Base-by-base conservation (phyloP, 2,888 invertebrate genomes). In the Trileptium ribeirensis region DNA sequence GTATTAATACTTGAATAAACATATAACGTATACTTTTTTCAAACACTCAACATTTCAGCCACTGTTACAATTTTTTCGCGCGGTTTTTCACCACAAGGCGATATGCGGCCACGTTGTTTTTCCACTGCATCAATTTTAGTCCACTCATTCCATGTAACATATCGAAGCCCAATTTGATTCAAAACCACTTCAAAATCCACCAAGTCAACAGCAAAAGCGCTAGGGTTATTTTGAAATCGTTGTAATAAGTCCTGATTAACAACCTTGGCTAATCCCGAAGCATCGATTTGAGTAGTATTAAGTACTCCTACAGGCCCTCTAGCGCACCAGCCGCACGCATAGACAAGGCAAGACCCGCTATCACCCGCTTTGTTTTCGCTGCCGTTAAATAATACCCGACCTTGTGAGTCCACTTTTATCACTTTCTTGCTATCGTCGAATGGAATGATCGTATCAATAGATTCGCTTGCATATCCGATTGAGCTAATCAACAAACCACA, bases 401-500 rank as follows among this genome's bases (percentile, higher is more conserved):
- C 8, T 33, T 33, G n/a, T 34, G 51, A 64, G 19, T 79, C 67
- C 1, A 79, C 74, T n/a, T 1, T 1, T 19, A 81, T 40, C 1
- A 79, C 70, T n/a, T 67, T 33, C 3, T 37, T 2, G 15, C 19
- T 31, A 0, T 34, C 3, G 38, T 82, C 80, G 75, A 80, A 82
- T 24, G 82, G 82, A 0, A 80, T 1, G 24, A 37, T 67, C 1
- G 75, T n/a, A 78, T 79, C 79, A 29, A 82, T 77, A 24, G 31
- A 40, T 3, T 40, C 31, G 19, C 77, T 74, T 31, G 31, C 64
- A 81, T 86, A 88, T 1, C 88, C 88, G 33, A 88, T 86, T 33
- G 86, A 86, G 81, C 86, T 86, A 31, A 88, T 86, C 67, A 89
- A 92, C 86, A 97, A 90, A 85, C 93, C 92, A 51, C 51, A 51